A percentile compares a stretch with the other conserved stretches of the same genome.
Conservation (phyloP, 2,113 vertebrate genomes). For the Serilophus lunatus region DNA sequence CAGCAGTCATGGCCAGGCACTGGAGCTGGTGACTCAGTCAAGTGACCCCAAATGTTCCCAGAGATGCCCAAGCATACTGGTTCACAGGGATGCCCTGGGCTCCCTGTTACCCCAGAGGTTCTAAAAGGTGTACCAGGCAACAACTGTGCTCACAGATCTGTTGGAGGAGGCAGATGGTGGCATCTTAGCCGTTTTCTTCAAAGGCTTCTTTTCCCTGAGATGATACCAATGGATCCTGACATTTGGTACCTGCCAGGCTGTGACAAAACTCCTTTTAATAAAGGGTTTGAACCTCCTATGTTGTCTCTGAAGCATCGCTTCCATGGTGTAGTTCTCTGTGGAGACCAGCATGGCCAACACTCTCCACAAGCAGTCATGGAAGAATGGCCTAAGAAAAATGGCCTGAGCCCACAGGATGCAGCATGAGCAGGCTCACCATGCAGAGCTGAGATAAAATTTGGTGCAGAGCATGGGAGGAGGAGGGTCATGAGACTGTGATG, state of each 20-base stretch:
- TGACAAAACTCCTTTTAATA: neutral
- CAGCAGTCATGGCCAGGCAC: neutral
- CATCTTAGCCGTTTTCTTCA: neutral
- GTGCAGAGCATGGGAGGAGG: neutral
- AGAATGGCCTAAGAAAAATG: neutral
- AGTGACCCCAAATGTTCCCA: neutral
- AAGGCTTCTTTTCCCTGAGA: neutral
- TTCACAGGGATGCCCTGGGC: neutral
- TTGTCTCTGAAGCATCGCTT: neutral
- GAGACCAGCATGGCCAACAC: neutral
- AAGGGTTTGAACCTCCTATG: neutral
- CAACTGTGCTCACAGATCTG: neutral
- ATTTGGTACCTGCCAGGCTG: neutral
- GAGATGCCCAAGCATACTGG: neutral
- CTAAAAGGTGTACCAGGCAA: neutral
- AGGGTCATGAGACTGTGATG: neutral
- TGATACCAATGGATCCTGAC: neutral
- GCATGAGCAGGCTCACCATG: neutral
- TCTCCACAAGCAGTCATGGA: neutral
- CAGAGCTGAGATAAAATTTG: neutral
- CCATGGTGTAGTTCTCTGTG: neutral
- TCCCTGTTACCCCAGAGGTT: neutral
- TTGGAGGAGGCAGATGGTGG: neutral
- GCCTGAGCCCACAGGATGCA: neutral
- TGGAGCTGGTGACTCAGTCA: neutral